These are phyloP conservation scores for Coluber constrictor DNA, from an alignment of 2,797 vertebrate species.

Conservation along the genomic window DNA sequence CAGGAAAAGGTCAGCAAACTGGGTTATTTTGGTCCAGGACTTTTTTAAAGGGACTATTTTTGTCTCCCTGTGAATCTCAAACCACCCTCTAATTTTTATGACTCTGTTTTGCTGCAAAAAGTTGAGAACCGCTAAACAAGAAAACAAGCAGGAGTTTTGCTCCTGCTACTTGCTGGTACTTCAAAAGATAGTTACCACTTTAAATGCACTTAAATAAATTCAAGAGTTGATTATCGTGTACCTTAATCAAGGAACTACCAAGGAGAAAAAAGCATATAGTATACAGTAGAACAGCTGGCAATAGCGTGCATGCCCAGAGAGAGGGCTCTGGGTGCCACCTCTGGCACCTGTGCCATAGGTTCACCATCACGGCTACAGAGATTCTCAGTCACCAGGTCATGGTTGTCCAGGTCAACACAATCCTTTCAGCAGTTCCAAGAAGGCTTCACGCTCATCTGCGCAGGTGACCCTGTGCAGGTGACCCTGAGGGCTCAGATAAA, in stretches of 20 bases:
- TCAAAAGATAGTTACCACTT: background rate
- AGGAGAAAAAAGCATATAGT: background rate
- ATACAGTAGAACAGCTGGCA: too few species aligned
- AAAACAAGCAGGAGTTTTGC: background rate
- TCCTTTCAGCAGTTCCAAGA: too few species aligned
- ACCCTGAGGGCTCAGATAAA: too few species aligned
- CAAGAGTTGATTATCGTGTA: background rate
- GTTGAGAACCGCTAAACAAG: fast-evolving
- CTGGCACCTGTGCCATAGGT: too few species aligned
- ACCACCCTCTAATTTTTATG: background rate
- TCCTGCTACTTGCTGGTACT: background rate
- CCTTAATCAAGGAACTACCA: background rate
- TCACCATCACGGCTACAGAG: too few species aligned
- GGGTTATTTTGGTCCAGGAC: background rate
- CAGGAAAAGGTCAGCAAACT: background rate
- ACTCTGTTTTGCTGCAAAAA: background rate
- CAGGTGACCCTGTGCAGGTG: too few species aligned
- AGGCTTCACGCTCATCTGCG: too few species aligned
- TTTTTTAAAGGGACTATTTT: background rate
- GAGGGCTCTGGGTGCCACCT: too few species aligned
- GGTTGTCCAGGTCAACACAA: too few species aligned
- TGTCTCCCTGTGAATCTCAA: background rate
- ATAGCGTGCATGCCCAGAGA: too few species aligned
- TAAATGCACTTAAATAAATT: fast-evolving
- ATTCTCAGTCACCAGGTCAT: too few species aligned